phyloP scores from a whole-genome alignment of 2,113 vertebrate species.

The Gnathonemus echidnorhynchus region DNA sequence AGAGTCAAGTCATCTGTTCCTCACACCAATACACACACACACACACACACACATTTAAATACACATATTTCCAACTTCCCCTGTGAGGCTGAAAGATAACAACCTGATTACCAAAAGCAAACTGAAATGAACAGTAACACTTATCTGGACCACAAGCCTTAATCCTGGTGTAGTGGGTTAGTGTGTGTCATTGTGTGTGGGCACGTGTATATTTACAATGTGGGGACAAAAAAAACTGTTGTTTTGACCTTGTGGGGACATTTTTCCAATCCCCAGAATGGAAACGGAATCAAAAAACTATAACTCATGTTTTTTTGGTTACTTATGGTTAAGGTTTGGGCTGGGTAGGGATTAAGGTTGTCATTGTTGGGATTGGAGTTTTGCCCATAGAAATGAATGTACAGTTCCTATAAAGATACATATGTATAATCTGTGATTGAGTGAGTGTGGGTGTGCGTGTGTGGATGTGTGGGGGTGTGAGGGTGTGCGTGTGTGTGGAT shows the following conservation, averaged over 20 bases:
- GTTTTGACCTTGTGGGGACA: neutral
- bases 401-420: too few species aligned
- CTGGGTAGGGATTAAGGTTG: too few species aligned
- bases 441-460: neutral
- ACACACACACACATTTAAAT: neutral
- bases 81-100: neutral
- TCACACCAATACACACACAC: neutral
- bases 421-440: too few species aligned
- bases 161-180: neutral
- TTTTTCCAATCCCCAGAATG: neutral
- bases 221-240: neutral
- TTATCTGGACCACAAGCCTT: neutral
- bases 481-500: neutral
- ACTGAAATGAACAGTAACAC: neutral
- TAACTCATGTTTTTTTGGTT: neutral
- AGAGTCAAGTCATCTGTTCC: neutral
- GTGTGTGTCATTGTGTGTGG: conserved; percentile 8
- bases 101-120: neutral
- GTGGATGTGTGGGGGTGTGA: neutral
- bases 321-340: too few species aligned
- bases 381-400: too few species aligned
- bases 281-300: neutral
- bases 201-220: neutral
- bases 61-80: neutral
- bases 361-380: too few species aligned